Base-by-base conservation (phyloP, 2,888 invertebrate species). In the Polymixis flavicincta region DNA sequence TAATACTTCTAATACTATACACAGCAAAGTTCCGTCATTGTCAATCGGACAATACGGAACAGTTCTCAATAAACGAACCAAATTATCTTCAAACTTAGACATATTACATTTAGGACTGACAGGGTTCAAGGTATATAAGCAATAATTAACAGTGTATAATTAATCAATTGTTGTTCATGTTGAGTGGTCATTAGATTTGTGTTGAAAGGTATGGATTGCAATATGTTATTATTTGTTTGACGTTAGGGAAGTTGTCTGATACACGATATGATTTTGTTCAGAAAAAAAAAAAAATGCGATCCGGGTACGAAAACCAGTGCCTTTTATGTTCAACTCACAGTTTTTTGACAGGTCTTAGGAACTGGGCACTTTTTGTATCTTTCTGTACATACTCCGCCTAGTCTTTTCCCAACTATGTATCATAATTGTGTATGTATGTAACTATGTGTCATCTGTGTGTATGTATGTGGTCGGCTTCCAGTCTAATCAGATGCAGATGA, bases 81-180 rank as follows among this genome's bases (percentile, higher is more conserved):
- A 32, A 80, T 79, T 80, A 80, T 85, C 78, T 76, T 82, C 45
- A 79, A 85, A 61, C 73, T 68, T 78, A 76, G 73, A 80, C 78
- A 71, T 71, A 63, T 85, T 85, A 85, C 85, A 84, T 85, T 86
- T 57, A 48, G 85, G 85, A 64, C 79, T 81, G 74, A 68, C 83
- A 90, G 88, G 87, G 91, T 89, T 92, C 92, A 92, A 89, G 92
- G 91, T 71, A 50, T 45, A 71, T 60, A 17, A 37, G 72, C 70
- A 81, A 83, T 89, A 88, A 91, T 90, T 89, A 86, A 78, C 50
- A 69, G 70, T 70, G 73, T 75, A 71, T 88, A 89, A 90, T 91
- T 89, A 89, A 88, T 88, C 85, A 85, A 87, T 85, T 86, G 63
- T 72, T 48, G 52, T 80, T 65, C 60, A 54, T 48, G 25, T 55